Percentiles rank a stretch among this genome's conserved stretches.
phyloP scores from a whole-genome alignment of 2,113 vertebrate genomes.

The Naja naja region DNA sequence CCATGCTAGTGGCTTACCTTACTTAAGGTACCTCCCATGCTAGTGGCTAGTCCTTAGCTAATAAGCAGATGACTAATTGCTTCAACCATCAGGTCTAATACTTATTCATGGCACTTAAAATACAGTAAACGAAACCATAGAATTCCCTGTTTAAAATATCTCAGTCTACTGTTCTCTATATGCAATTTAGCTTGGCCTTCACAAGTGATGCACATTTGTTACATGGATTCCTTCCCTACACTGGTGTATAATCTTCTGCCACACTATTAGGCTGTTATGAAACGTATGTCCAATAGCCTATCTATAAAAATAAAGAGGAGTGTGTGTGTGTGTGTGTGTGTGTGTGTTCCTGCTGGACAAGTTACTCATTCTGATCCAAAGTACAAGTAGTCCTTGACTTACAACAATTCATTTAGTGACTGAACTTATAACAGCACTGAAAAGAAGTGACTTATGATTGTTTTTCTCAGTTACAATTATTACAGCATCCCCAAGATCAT shows the following conservation, averaged over 20 bases:
- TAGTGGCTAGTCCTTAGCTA: background rate
- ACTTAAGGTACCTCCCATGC: background rate
- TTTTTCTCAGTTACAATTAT: background rate
- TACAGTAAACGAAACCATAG: background rate
- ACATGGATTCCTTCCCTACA: background rate
- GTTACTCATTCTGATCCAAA: background rate
- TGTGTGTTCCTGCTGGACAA: background rate
- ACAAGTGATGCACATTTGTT: background rate
- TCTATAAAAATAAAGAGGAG: background rate
- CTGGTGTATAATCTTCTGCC: background rate
- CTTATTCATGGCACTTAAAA: background rate
- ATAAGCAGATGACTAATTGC: slow-evolving; percentile 7
- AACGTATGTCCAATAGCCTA: background rate
- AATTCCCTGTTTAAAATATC: background rate
- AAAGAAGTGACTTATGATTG: background rate
- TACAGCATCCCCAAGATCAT: background rate
- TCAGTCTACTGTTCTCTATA: background rate
- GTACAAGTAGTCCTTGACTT: background rate
- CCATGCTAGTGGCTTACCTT: background rate
- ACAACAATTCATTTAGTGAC: background rate
- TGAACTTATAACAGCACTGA: background rate
- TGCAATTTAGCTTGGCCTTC: background rate
- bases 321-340: background rate
- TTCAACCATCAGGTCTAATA: background rate
- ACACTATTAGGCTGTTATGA: background rate